These are phyloP conservation scores for Synergus itoensis DNA, from an alignment of 2,888 invertebrate species.

Conservation along the genomic window DNA sequence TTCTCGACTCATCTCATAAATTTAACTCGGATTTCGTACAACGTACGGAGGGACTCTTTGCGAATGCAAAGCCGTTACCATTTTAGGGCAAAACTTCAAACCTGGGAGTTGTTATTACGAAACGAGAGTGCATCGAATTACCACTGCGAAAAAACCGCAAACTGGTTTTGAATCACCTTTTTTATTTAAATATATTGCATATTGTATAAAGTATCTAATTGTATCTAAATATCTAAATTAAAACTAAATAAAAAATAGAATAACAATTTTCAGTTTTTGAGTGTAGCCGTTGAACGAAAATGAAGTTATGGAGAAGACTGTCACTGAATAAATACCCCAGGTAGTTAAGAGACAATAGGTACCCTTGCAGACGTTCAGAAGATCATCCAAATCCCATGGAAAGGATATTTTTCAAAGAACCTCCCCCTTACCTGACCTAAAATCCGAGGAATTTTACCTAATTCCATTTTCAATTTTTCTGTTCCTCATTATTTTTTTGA, in stretches of 20 bases:
- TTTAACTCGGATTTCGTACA: constrained; percentile 34
- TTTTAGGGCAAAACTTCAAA: constrained; percentile 18
- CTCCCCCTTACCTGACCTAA: not conserved
- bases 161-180: not conserved
- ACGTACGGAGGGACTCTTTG: not conserved
- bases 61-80: constrained; percentile 25
- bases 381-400: not conserved
- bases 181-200: not conserved
- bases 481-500: not conserved
- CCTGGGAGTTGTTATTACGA: constrained; percentile 1
- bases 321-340: not conserved
- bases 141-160: not conserved
- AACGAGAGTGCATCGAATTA: not conserved
- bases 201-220: not conserved
- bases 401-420: not conserved
- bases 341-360: not conserved
- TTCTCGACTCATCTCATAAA: constrained; percentile 19
- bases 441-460: not conserved
- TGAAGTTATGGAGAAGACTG: not conserved
- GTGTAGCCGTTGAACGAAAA: not conserved
- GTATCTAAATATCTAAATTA: too few species aligned
- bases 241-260: not conserved
- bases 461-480: not conserved
- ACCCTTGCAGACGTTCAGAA: not conserved
- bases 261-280: not conserved